phyloP scores from a whole-genome alignment of 64 coral and sea anemone genomes.

The Montipora cactus region DNA sequence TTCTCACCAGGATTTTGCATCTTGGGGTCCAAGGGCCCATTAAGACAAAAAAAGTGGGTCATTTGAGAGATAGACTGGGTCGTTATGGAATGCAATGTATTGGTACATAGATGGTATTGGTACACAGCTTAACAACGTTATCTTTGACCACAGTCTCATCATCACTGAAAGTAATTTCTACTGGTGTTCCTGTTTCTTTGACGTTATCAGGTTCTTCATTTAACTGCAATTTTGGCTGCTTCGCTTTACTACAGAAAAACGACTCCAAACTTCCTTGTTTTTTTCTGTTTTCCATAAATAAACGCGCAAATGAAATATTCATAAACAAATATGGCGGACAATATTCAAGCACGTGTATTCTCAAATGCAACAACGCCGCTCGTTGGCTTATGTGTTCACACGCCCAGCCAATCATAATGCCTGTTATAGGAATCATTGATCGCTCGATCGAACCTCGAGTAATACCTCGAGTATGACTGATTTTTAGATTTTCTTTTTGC shows the following conservation, averaged over 20 bases:
- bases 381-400: conserved; percentile 2
- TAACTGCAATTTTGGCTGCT: conserved; percentile 10
- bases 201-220: no score
- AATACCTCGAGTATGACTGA: neutral
- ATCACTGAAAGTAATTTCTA: no score
- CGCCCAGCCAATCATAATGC: neutral
- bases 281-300: conserved; percentile 16
- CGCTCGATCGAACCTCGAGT: neutral
- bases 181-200: neutral
- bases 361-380: neutral
- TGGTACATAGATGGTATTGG: no score
- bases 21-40: no score
- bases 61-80: no score
- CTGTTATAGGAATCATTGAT: neutral
- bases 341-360: neutral
- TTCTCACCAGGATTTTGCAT: no score
- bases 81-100: no score
- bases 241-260: conserved; percentile 4
- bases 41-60: no score
- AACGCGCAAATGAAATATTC: neutral
- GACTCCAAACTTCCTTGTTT: conserved; percentile 4
- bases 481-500: conserved; percentile 11
- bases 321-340: conserved; percentile 3
- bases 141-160: no score
- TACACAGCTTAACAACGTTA: no score